These are phyloP conservation scores for Eugnorisma glareosa DNA, from an alignment of 2,888 invertebrate species.

Conservation along the genomic window DNA sequence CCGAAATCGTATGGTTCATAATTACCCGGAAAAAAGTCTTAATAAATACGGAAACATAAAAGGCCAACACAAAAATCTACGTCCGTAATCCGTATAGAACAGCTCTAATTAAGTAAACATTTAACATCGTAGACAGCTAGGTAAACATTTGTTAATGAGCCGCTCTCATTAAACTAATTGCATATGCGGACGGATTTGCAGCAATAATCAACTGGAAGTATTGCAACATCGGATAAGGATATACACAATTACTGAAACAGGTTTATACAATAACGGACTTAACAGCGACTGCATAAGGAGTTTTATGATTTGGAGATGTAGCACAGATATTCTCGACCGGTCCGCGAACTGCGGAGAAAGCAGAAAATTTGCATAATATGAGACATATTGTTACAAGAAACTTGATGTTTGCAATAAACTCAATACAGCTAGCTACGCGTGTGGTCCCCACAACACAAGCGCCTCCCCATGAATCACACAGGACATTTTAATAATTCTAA, in stretches of 20 bases:
- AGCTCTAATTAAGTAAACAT: slow-evolving; percentile 18
- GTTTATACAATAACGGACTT: slow-evolving; percentile 35
- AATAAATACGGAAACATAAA: slow-evolving; percentile 6
- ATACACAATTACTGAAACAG: slow-evolving; percentile 33
- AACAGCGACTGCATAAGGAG: slow-evolving; percentile 27
- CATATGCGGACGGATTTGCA: slow-evolving; percentile 25
- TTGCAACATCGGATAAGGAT: slow-evolving; percentile 57
- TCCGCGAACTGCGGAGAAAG: slow-evolving; percentile 70
- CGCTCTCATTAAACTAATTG: slow-evolving; percentile 47
- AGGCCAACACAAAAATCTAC: background rate
- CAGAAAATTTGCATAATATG: slow-evolving; percentile 69
- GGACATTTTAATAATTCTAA: slow-evolving; percentile 73
- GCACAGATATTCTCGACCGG: slow-evolving; percentile 62
- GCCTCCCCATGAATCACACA: slow-evolving; percentile 69
- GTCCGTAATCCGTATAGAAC: background rate
- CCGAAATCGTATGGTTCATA: background rate
- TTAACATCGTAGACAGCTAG: slow-evolving; percentile 14
- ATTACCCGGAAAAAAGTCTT: background rate
- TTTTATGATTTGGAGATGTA: slow-evolving; percentile 41
- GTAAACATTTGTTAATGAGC: slow-evolving; percentile 49
- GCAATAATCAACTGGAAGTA: slow-evolving; percentile 38
- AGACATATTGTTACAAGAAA: slow-evolving; percentile 57
- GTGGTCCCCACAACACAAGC: slow-evolving; percentile 65
- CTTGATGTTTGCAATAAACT: slow-evolving; percentile 20
- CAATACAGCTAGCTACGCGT: slow-evolving; percentile 46